Conservation (phyloP, 2,888 invertebrate species). For the Limnephilus marmoratus region DNA sequence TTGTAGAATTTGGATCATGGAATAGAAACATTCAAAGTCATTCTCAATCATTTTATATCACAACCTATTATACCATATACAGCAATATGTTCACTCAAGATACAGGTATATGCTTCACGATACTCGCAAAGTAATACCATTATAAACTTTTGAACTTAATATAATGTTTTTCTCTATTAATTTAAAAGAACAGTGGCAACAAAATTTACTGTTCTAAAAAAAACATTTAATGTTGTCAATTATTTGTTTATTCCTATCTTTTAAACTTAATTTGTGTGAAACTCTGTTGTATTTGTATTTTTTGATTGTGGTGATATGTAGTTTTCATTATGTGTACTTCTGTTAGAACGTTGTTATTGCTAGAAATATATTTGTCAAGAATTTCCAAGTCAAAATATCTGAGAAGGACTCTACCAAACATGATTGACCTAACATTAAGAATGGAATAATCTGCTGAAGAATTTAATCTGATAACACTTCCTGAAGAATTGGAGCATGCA, state of each 20-base stretch:
- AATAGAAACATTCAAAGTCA: constrained; percentile 7
- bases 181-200: neutral
- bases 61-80: constrained; percentile 10
- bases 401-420: neutral
- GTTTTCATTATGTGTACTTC: neutral
- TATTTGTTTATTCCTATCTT: neutral
- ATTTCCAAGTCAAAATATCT: neutral
- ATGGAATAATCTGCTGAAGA: neutral
- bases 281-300: neutral
- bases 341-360: neutral
- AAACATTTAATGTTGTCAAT: neutral
- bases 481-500: neutral
- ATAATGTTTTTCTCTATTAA: neutral
- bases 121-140: neutral
- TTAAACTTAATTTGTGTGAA: neutral
- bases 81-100: neutral
- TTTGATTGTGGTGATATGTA: neutral
- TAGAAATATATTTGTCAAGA: neutral
- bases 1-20: constrained; percentile 26
- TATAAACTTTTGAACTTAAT: neutral
- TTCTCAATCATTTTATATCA: neutral
- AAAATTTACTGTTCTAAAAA: neutral
- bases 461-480: neutral
- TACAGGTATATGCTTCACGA: neutral
- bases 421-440: neutral